These are phyloP conservation scores for Seriola dumerili DNA, from an alignment of 2,113 vertebrate genomes.

Conservation along the genomic window DNA sequence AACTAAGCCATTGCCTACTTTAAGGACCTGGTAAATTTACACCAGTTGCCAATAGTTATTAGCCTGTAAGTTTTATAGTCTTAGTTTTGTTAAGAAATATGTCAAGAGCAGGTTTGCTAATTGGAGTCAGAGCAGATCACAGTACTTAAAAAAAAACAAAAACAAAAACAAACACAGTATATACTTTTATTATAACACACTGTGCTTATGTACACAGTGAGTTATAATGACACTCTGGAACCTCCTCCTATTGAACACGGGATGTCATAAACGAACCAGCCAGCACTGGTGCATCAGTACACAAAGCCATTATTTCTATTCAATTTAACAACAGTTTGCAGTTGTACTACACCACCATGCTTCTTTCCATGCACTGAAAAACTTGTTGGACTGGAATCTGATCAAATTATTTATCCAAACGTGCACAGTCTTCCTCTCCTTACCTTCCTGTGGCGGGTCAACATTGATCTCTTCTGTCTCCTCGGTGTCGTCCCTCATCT, in stretches of 20 bases:
- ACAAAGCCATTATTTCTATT: slow-evolving; percentile 13
- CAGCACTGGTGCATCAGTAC: too few relatives aligned
- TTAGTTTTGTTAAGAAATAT: not conserved
- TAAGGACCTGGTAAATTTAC: not conserved
- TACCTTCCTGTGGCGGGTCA: slow-evolving; percentile 86
- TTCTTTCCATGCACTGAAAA: not conserved
- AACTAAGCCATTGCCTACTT: not conserved
- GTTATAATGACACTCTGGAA: not conserved
- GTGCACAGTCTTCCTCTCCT: slow-evolving; percentile 8
- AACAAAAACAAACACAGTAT: not conserved
- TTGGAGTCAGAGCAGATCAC: too few relatives aligned
- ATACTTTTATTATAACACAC: not conserved
- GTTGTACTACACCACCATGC: not conserved
- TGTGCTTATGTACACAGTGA: not conserved
- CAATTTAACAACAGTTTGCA: not conserved
- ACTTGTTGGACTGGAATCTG: not conserved
- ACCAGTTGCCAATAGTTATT: not conserved
- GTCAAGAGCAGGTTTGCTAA: not conserved
- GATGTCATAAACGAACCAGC: slow-evolving; percentile 3
- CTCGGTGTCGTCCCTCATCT: slow-evolving; percentile 89
- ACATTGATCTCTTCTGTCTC: slow-evolving; percentile 87
- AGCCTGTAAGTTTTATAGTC: not conserved
- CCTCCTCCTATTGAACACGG: not conserved
- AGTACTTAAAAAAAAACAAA: not conserved
- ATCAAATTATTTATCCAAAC: not conserved